Evolutionary conservation across 2,797 vertebrate genomes (phyloP), one percentile per base, ranked within the genome.

Genomic region (Phoebastria nigripes): DNA sequence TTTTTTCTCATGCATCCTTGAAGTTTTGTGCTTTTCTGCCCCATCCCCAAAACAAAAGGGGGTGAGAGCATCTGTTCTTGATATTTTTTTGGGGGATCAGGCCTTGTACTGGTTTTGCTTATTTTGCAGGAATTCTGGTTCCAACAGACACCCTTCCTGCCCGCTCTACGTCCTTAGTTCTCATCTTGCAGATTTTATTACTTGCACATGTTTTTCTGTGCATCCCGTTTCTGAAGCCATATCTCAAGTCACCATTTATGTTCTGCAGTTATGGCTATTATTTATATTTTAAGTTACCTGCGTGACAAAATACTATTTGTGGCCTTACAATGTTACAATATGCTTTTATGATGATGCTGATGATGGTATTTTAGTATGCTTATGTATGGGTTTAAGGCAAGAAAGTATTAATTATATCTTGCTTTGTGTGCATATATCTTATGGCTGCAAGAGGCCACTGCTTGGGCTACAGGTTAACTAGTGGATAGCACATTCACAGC

Each of bases 131-230:
- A 52, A 44, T 88, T 71, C 28, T 25, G 18, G 7, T 83, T 74
- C 44, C 49, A 21, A 55, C 28, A 39, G 13, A 26, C 20, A 52
- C 51, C 12, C 39, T 80, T 70, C 35, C 20, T 63, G 29, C 55
- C 10, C 0, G 0, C 6, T 73, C 1, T 52, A 31, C 1, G 2
- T 26, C 14, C 8, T 20, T 46, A 63, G 18, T 13, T 82, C 11
- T 85, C 8, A n/a, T 69, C n/a, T 74, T 73, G 19, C 2, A 44
- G 29, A n/a, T 56, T 81, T 88, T 71, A 56, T 12, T 61, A 17
- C 72, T 66, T 63, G n/a, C 19, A 83, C 2, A 3, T 52, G 10
- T 12, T 66, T 82, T 86, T 21, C 25, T 46, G 24, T 39, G 20
- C 14, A 51, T 54, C 20, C 1, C 4, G 5, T 74, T 72, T 49